These are phyloP conservation scores for Venustoraphidia nigricollis DNA, from an alignment of 2,888 invertebrate species.

Conservation along the genomic window DNA sequence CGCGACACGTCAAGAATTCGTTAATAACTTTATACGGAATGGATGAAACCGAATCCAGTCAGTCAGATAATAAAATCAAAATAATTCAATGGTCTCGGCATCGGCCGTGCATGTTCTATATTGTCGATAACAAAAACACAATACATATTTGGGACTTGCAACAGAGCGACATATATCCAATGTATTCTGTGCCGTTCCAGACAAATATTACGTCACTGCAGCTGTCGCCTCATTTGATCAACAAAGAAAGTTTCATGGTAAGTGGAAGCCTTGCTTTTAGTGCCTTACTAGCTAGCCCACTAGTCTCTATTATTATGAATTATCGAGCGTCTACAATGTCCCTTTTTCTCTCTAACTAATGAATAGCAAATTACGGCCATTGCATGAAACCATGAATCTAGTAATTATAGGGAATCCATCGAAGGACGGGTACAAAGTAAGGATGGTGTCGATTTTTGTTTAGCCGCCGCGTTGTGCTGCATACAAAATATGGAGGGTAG, in stretches of 20 bases:
- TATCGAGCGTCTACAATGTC: too few relatives aligned
- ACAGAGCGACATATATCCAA: constrained; percentile 32
- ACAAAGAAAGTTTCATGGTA: constrained; percentile 29
- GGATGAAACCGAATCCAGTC: constrained; percentile 15
- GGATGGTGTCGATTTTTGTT: too few relatives aligned
- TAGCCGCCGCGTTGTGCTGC: too few relatives aligned
- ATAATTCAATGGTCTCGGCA: constrained; percentile 35
- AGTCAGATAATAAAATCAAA: constrained; percentile 20
- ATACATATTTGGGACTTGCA: constrained; percentile 37
- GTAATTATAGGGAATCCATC: too few relatives aligned
- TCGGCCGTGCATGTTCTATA: constrained; percentile 33
- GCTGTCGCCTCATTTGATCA: constrained; percentile 24
- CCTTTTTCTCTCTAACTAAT: too few relatives aligned
- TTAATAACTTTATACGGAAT: constrained; percentile 22
- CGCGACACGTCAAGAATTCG: constrained; percentile 26
- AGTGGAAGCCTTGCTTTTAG: constrained; percentile 9
- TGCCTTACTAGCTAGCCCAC: too few relatives aligned
- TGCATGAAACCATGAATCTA: too few relatives aligned
- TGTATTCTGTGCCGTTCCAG: constrained; percentile 27
- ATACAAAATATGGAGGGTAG: too few relatives aligned
- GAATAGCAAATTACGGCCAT: too few relatives aligned
- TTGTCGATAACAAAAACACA: constrained; percentile 27
- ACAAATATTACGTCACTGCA: constrained; percentile 27
- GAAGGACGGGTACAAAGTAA: too few relatives aligned
- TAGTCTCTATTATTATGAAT: too few relatives aligned